phyloP scores from a whole-genome alignment of 2,797 vertebrate species.

The Pogonophryne albipinna region DNA sequence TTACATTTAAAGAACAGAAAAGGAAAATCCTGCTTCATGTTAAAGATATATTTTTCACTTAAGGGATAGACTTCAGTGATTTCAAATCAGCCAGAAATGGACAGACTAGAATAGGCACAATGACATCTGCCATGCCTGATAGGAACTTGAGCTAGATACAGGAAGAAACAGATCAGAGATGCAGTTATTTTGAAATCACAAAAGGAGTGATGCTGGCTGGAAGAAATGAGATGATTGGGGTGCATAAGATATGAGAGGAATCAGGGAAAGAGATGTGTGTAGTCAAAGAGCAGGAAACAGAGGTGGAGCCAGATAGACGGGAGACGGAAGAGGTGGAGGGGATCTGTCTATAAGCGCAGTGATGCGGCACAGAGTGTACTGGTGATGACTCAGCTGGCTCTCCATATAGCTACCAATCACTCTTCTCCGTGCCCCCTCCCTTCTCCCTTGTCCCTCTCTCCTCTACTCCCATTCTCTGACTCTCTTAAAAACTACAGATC shows the following conservation, averaged over 20 bases:
- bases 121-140: neutral
- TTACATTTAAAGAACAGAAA: slow-evolving; percentile 32
- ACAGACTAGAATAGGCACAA: neutral
- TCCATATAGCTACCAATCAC: slow-evolving; percentile 86
- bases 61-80: slow-evolving; percentile 6
- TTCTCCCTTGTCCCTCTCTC: slow-evolving; percentile 19
- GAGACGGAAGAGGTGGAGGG: slow-evolving; percentile 76
- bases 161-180: slow-evolving; percentile 24
- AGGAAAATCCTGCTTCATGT: neutral
- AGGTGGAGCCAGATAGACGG: slow-evolving; percentile 68
- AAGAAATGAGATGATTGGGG: slow-evolving; percentile 31
- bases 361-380: slow-evolving; percentile 86
- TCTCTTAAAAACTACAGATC: slow-evolving; percentile 68
- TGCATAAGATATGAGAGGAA: slow-evolving; percentile 35
- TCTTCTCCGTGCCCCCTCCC: slow-evolving; percentile 60
- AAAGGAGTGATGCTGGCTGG: slow-evolving; percentile 18
- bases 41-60: neutral
- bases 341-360: slow-evolving; percentile 86
- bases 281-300: slow-evolving; percentile 67
- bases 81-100: slow-evolving; percentile 23
- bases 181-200: slow-evolving; percentile 41
- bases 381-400: slow-evolving; percentile 87
- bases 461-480: slow-evolving; percentile 55
- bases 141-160: slow-evolving; percentile 13
- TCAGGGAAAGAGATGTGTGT: slow-evolving; percentile 39